phyloP scores from a whole-genome alignment of 2,797 vertebrate species.

The Gymnothorax reevesii region DNA sequence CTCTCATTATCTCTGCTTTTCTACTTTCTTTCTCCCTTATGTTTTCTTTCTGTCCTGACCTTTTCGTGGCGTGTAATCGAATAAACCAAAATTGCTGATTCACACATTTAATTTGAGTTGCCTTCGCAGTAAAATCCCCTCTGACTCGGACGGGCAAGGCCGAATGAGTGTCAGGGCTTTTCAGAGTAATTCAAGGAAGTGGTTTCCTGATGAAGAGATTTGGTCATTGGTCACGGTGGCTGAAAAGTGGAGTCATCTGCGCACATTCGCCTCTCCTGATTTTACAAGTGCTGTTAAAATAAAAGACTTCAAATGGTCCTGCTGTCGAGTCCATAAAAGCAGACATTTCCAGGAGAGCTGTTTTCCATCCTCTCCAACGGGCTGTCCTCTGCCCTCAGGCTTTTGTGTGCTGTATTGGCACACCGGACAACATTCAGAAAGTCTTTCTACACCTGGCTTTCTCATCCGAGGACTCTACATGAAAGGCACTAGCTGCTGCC shows the following conservation, averaged over 20 bases:
- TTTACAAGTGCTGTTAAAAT: conserved; percentile 24
- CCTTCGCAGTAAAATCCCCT: background rate
- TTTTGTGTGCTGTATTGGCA: background rate
- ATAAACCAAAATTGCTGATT: background rate
- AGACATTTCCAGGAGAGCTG: background rate
- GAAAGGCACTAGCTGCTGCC: background rate
- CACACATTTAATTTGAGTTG: background rate
- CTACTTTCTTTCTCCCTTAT: background rate
- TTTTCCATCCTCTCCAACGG: conserved; percentile 13
- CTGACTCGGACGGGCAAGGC: background rate
- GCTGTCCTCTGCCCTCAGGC: background rate
- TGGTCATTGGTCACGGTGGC: background rate
- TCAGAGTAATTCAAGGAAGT: background rate
- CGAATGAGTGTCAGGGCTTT: background rate
- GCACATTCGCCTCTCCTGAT: background rate
- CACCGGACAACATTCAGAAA: background rate
- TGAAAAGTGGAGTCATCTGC: background rate
- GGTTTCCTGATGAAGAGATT: conserved; percentile 14
- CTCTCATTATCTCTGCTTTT: background rate
- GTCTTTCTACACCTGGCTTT: conserved; percentile 11
- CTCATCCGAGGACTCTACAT: background rate
- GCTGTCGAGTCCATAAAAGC: background rate
- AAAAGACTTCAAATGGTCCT: background rate
- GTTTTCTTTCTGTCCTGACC: background rate
- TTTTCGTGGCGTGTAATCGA: background rate